Conservation (phyloP, 2,797 vertebrate species). For the Cetoscarus ocellatus region DNA sequence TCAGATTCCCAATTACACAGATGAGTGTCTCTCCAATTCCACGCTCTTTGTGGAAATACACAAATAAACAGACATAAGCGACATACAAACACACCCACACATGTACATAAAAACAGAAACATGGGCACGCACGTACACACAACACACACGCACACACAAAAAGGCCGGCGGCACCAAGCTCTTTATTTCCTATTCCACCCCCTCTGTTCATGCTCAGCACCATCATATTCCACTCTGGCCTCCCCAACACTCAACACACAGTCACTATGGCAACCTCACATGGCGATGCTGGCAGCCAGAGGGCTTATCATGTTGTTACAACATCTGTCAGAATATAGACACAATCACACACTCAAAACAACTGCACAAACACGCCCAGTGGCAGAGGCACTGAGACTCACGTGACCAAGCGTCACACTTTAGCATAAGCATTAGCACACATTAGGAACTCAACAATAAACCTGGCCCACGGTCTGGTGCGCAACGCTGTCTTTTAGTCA, state of each 20-base stretch:
- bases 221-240: slow-evolving; percentile 69
- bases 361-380: slow-evolving; percentile 22
- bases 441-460: too few species aligned
- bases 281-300: slow-evolving; percentile 55
- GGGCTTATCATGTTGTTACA: slow-evolving; percentile 66
- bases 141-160: slow-evolving; percentile 22
- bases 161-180: slow-evolving; percentile 56
- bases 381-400: slow-evolving; percentile 36
- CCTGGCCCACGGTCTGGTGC: too few species aligned
- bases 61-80: slow-evolving; percentile 48
- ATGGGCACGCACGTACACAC: not conserved
- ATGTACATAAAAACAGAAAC: not conserved
- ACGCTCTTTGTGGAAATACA: slow-evolving; percentile 39
- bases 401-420: slow-evolving; percentile 19
- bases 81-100: slow-evolving; percentile 43
- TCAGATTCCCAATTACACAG: slow-evolving; percentile 66
- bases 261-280: slow-evolving; percentile 81
- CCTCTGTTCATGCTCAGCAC: slow-evolving; percentile 55
- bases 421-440: not conserved
- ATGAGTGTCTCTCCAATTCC: slow-evolving; percentile 53
- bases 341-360: slow-evolving; percentile 17
- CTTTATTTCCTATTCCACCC: slow-evolving; percentile 80
- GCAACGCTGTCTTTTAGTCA: too few species aligned
- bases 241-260: slow-evolving; percentile 69
- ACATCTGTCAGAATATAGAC: slow-evolving; percentile 63